Evolutionary conservation across 2,113 vertebrate genomes (phyloP).

Genomic region (Procavia capensis): DNA sequence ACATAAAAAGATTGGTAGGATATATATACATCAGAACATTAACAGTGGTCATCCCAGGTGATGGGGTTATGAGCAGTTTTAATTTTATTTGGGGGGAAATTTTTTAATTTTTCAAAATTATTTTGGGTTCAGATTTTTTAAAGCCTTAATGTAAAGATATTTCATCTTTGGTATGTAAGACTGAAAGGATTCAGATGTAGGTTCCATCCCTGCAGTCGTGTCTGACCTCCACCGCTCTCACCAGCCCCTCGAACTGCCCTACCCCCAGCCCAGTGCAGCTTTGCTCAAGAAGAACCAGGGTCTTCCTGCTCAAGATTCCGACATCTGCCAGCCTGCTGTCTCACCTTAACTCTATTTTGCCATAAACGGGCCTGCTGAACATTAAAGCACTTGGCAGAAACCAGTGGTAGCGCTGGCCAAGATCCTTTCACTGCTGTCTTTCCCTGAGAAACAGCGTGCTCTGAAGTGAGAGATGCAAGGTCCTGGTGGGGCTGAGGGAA

Average conservation of each 20-base stretch:
- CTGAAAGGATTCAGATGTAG: constrained; percentile 4
- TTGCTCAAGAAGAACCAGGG: neutral
- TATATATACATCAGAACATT: neutral
- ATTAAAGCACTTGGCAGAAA: constrained; percentile 73
- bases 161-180: neutral
- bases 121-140: neutral
- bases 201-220: neutral
- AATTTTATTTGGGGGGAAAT: constrained; percentile 12
- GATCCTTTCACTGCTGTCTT: constrained; percentile 73
- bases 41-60: constrained; percentile 18
- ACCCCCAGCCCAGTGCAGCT: neutral
- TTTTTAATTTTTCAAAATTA: neutral
- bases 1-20: constrained; percentile 2
- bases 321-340: constrained; percentile 73
- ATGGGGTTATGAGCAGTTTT: neutral
- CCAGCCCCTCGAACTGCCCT: fast-evolving
- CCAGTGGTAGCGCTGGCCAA: constrained; percentile 58
- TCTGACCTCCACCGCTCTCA: neutral
- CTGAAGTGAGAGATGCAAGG: constrained; percentile 13
- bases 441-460: constrained; percentile 53
- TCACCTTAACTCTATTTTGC: constrained; percentile 59
- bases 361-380: constrained; percentile 8
- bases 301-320: neutral
- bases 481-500: neutral
- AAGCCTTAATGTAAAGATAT: constrained; percentile 8